These are phyloP conservation scores for Drosophila borealis DNA, from an alignment of 2,888 invertebrate species.

Conservation along the genomic window DNA sequence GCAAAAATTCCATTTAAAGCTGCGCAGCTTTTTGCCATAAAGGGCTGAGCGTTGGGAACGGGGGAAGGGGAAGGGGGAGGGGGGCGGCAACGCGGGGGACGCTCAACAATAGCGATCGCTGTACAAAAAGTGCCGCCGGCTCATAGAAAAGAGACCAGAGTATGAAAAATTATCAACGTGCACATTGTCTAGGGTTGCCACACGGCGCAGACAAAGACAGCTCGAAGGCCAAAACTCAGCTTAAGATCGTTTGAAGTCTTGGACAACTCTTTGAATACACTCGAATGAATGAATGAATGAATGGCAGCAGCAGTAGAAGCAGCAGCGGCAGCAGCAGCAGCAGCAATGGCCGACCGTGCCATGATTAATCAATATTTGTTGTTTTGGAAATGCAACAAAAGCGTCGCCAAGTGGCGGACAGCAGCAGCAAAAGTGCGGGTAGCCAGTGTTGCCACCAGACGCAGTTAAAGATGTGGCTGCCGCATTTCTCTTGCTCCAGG, in stretches of 20 bases:
- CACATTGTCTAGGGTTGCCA: constrained; percentile 39
- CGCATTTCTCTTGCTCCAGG: constrained; percentile 60
- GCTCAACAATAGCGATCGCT: constrained; percentile 42
- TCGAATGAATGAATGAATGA: constrained; percentile 14
- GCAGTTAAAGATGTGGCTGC: constrained; percentile 55
- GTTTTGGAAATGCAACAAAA: constrained; percentile 79
- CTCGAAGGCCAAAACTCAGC: constrained; percentile 71
- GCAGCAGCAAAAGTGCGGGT: constrained; percentile 9
- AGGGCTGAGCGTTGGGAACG: not conserved
- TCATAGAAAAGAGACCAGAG: constrained; percentile 35
- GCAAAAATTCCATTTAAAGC: constrained; percentile 38
- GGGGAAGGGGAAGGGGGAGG: too few relatives aligned
- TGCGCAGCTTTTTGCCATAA: constrained; percentile 35
- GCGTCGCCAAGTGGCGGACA: constrained; percentile 60
- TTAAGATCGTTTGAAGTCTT: constrained; percentile 69
- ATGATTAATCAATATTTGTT: constrained; percentile 80
- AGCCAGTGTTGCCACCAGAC: not conserved
- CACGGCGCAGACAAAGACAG: constrained; percentile 39
- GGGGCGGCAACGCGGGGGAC: not conserved
- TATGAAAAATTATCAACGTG: constrained; percentile 47
- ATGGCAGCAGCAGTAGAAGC: constrained; percentile 30
- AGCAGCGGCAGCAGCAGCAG: constrained; percentile 35
- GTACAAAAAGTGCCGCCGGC: constrained; percentile 51
- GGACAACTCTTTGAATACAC: constrained; percentile 56
- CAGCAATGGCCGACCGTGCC: constrained; percentile 57